Evolutionary conservation across 37 sponge, comb jelly and placozoan genomes (phyloP).

Genomic region (Theonella swinhoei): DNA sequence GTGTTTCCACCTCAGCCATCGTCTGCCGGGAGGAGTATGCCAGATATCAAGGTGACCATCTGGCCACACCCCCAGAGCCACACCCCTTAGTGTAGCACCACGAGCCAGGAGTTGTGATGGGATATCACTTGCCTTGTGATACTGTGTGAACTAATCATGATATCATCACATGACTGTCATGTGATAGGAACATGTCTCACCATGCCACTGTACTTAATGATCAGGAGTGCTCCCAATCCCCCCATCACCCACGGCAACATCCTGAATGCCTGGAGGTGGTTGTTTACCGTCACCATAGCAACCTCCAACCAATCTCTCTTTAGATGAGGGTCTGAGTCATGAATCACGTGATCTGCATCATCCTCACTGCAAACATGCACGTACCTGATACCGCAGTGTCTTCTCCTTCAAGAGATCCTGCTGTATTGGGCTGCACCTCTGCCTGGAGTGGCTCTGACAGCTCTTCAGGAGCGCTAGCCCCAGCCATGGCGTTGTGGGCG

Average conservation of each 20-base stretch:
- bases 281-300: constrained; percentile 14
- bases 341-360: not conserved
- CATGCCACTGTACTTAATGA: constrained; percentile 1
- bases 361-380: not conserved
- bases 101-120: constrained; percentile 15
- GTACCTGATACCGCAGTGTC: not conserved
- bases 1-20: constrained; percentile 4
- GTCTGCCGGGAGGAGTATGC: constrained; percentile 39
- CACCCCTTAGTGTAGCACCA: constrained; percentile 11
- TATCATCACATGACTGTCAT: constrained; percentile 4
- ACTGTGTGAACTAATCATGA: too few species aligned
- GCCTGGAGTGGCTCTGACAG: not conserved
- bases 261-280: constrained; percentile 21
- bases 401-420: too few species aligned
- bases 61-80: constrained; percentile 40
- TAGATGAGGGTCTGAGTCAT: too few species aligned
- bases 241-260: constrained; percentile 49
- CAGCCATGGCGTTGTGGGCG: not conserved
- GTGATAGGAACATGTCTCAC: not conserved
- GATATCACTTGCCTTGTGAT: constrained; percentile 1
- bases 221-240: constrained; percentile 24
- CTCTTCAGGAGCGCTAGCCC: not conserved
- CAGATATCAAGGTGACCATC: not conserved
- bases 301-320: constrained; percentile 23
- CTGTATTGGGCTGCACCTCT: not conserved